Conservation (phyloP, 2,797 vertebrate genomes). For the Chiroxiphia lanceolata region DNA sequence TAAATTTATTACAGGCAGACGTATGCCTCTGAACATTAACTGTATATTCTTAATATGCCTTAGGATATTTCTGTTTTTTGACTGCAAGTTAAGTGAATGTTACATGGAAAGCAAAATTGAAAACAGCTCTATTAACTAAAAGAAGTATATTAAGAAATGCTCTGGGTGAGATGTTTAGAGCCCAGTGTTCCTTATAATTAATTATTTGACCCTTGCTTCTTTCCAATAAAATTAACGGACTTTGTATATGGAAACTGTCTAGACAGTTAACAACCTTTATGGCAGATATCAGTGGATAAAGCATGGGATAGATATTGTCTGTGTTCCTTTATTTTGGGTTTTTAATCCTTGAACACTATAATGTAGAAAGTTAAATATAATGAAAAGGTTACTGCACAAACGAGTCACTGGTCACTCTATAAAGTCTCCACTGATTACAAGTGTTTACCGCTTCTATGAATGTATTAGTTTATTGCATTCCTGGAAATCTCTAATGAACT, state of each 20-base stretch:
- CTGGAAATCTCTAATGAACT: neutral
- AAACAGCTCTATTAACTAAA: neutral
- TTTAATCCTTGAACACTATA: neutral
- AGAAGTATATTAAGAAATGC: neutral
- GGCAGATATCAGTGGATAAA: neutral
- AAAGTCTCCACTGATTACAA: neutral
- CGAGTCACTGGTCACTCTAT: neutral
- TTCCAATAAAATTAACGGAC: neutral
- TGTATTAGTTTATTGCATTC: neutral
- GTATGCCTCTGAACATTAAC: neutral
- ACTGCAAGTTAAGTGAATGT: neutral
- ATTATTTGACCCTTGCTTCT: neutral
- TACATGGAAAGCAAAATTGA: neutral
- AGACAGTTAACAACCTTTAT: neutral
- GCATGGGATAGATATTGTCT: neutral
- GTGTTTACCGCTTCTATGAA: neutral
- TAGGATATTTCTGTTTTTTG: slow-evolving; percentile 16
- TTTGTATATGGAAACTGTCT: neutral
- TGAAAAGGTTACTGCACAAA: neutral
- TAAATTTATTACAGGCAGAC: neutral
- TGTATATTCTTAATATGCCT: neutral
- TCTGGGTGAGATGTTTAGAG: neutral
- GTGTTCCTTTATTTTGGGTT: neutral
- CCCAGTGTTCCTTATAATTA: neutral
- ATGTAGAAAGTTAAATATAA: neutral